phyloP scores from a whole-genome alignment of 2,797 vertebrate species.

The Lophius americanus region DNA sequence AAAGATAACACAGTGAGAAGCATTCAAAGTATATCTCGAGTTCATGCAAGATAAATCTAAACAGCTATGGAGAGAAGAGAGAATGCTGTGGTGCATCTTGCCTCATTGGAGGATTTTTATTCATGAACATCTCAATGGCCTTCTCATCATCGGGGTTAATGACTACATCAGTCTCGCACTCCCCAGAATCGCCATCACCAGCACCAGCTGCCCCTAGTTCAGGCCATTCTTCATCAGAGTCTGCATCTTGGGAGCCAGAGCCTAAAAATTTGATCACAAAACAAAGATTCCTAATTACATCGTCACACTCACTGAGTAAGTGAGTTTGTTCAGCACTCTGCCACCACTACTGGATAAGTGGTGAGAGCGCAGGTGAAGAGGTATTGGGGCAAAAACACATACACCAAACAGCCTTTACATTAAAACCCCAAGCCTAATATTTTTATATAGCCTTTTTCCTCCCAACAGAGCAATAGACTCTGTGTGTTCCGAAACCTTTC shows the following conservation, averaged over 20 bases:
- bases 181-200: constrained; percentile 40
- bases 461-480: too few relatives aligned
- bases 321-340: neutral
- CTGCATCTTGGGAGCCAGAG: constrained; percentile 76
- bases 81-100: constrained; percentile 43
- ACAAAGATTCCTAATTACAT: neutral
- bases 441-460: too few relatives aligned
- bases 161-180: constrained; percentile 75
- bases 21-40: neutral
- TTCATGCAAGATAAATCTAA: neutral
- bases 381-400: too few relatives aligned
- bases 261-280: constrained; percentile 58
- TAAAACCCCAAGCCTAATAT: too few relatives aligned
- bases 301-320: neutral
- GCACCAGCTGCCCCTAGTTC: constrained; percentile 81
- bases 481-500: too few relatives aligned
- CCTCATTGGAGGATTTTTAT: constrained; percentile 93
- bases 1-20: neutral
- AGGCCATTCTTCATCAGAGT: constrained; percentile 93
- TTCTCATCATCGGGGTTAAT: constrained; percentile 91
- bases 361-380: too few relatives aligned
- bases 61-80: neutral
- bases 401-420: too few relatives aligned
- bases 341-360: too few relatives aligned
- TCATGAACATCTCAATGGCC: constrained; percentile 98